Conservation (phyloP, 2,797 vertebrate species). For the Mus spretus region DNA sequence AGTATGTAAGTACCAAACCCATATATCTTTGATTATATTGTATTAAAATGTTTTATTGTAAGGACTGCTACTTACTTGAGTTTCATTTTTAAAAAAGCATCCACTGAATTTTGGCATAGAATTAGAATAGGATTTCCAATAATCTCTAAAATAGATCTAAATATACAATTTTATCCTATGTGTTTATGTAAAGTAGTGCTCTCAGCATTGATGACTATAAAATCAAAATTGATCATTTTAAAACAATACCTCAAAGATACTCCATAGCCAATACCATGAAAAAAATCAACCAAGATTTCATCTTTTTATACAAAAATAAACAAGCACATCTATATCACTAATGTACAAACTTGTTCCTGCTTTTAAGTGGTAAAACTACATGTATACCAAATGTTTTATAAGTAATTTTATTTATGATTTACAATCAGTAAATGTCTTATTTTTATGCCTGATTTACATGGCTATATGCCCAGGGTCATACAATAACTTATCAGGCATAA, state of each 20-base stretch:
- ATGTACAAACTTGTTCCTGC: background rate
- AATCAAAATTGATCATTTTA: background rate
- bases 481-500: background rate
- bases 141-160: background rate
- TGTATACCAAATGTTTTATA: background rate
- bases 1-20: background rate
- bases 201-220: background rate
- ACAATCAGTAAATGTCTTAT: background rate
- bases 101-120: background rate
- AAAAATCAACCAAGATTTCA: background rate
- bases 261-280: background rate
- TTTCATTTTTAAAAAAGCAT: background rate
- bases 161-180: background rate
- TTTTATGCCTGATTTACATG: background rate
- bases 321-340: background rate
- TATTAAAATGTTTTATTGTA: background rate
- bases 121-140: background rate
- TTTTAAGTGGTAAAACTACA: background rate
- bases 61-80: background rate
- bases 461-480: background rate
- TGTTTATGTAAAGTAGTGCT: background rate
- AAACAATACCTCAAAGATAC: background rate
- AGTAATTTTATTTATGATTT: background rate
- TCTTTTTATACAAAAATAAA: background rate
- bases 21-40: background rate